phyloP scores from a whole-genome alignment of 2,797 vertebrate species.

The Artibeus lituratus region DNA sequence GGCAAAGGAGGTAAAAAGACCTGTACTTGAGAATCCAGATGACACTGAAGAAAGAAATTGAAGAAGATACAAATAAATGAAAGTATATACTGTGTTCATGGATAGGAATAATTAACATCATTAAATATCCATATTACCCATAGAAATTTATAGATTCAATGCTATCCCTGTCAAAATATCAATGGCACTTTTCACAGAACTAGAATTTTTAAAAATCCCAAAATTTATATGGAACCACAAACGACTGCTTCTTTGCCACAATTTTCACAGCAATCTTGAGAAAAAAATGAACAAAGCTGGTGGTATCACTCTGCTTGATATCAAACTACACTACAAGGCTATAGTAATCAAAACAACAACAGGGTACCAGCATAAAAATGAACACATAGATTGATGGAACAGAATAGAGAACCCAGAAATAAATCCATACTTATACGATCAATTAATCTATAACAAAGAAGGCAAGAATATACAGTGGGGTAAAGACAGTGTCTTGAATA shows the following conservation, averaged over 20 bases:
- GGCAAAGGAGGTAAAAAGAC: background rate
- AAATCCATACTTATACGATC: no score
- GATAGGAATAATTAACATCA: background rate
- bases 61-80: background rate
- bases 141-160: background rate
- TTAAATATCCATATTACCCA: background rate
- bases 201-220: background rate
- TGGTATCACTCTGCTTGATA: background rate
- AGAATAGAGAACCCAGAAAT: no score
- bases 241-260: background rate
- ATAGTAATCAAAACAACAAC: background rate
- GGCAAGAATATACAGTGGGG: background rate
- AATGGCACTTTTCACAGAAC: background rate
- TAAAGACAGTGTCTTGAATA: background rate
- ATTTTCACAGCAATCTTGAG: background rate
- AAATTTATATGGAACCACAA: background rate
- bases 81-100: background rate
- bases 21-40: background rate
- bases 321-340: background rate
- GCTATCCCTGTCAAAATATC: background rate
- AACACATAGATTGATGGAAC: no score
- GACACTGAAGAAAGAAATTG: background rate
- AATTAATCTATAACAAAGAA: no score
- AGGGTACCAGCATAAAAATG: background rate
- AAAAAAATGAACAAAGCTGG: background rate